These are phyloP conservation scores for rabbit (Oryctolagus cuniculus) DNA, from an alignment of 2,113 vertebrate genomes.

Conservation along the genomic window mOryCun1.1 NC_091435.1:175655501-175656000, in stretches of 20 bases:
- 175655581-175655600: neutral
- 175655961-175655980: neutral
- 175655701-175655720: too few species aligned
- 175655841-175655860: neutral
- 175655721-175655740: too few species aligned
- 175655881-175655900: neutral
- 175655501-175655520: neutral
- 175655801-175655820: too few species aligned
- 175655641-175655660: too few species aligned
- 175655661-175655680: too few species aligned
- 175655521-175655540: neutral
- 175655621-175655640: too few species aligned
- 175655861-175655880: neutral
- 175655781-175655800: too few species aligned
- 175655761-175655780: too few species aligned
- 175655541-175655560: neutral
- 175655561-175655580: neutral
- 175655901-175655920: neutral
- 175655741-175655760: too few species aligned
- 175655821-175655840: too few species aligned
- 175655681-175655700: too few species aligned
- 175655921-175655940: neutral
- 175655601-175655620: too few species aligned
- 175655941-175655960: neutral
- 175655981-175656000: neutral